Base-by-base conservation (phyloP, 1,140 invertebrate genomes). In the Sitobion miscanthi region DNA sequence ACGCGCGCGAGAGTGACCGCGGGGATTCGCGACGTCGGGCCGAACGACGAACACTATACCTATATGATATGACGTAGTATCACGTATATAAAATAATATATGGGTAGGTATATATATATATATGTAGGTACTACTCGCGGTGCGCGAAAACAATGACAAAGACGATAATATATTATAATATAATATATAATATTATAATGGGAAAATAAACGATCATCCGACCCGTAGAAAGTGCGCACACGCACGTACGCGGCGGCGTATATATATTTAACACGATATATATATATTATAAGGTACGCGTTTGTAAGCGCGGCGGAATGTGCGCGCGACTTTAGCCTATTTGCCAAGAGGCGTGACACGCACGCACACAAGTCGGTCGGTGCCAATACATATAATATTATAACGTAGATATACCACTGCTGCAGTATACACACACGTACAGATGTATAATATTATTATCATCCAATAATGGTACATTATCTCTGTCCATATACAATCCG, bases 291-390 rank as follows among this genome's bases (percentile, higher is more conserved):
- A 77, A 77, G 14, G n/a, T 77, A 54, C 87, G 45, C 88, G 42
- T 90, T 69, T 69, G n/a, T 25, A 77, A 77, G 69, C 90, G 35
- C 82, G 82, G 52, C 23, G 89, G 89, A 90, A 90, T 90, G 89
- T 17, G 87, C 77, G 83, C 77, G 85, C 82, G 91, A 93, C 91
- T 93, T 86, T 93, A 93, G 91, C 91, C 91, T 93, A 93, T 93
- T 93, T 93, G 82, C 91, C 25, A 93, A 93, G 82, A 93, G 91
- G 91, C 91, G 91, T 93, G 91, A 93, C 91, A 93, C 82, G 42
- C 82, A 54, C 35, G 52, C 90, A 91, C 42, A n/a, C 49, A 90
- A 52, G 91, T 92, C 91, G 91, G 91, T 83, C 69, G 77, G 90
- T 82, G n/a, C 57, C 57, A 90, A 90, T 69, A 83, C 49, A 82